phyloP scores from a whole-genome alignment of 1,140 invertebrate genomes.

The Archivesica marissinica region DNA sequence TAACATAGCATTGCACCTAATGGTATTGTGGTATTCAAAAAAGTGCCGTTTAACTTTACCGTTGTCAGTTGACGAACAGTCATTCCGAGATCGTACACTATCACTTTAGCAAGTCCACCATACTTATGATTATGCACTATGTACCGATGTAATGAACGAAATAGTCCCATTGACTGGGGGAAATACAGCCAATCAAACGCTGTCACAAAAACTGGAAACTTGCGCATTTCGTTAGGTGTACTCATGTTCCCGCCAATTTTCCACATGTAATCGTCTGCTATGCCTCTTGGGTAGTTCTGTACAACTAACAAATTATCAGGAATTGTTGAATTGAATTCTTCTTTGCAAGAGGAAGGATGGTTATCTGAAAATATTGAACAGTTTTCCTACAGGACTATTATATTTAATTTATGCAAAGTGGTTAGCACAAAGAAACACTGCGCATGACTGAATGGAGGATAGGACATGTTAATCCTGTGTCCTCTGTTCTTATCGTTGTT shows the following conservation, averaged over 20 bases:
- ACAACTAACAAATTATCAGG: background rate
- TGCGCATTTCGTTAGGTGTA: background rate
- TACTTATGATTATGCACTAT: background rate
- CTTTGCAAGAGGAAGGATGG: background rate
- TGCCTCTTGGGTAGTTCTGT: background rate
- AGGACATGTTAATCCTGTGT: too few species aligned
- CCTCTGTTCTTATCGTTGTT: too few species aligned
- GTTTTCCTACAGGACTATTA: too few species aligned
- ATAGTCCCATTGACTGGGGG: background rate
- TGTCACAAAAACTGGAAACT: background rate
- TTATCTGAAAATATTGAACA: background rate
- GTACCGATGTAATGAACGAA: background rate
- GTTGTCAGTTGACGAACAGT: background rate
- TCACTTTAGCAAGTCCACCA: background rate
- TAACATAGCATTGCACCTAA: background rate
- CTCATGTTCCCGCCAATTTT: conserved; percentile 3
- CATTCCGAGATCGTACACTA: conserved; percentile 5
- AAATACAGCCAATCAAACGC: background rate
- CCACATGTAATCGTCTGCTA: background rate
- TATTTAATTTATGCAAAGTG: too few species aligned
- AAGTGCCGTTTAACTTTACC: background rate
- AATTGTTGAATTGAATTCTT: background rate
- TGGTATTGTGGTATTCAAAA: background rate
- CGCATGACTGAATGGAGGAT: too few species aligned
- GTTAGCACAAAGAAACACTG: too few species aligned